Conservation (phyloP, 2,797 vertebrate species). For the Mycteria americana region DNA sequence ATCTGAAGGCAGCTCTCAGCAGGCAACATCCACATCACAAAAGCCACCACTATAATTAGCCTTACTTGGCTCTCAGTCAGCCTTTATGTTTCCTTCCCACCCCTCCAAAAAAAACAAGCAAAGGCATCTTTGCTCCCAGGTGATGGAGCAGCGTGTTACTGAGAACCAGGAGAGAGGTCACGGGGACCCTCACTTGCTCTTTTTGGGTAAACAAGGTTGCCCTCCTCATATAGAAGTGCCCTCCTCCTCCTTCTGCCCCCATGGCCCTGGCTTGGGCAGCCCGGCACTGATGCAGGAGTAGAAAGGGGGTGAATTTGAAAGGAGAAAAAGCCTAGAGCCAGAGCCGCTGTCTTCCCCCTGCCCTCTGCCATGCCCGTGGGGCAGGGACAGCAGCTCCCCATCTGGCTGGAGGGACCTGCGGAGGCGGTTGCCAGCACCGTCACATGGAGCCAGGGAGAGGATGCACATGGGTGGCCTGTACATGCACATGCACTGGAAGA, state of each 20-base stretch:
- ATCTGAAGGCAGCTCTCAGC: neutral
- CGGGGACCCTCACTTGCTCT: neutral
- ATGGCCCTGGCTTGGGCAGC: neutral
- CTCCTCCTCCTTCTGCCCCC: neutral
- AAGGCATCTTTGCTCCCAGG: neutral
- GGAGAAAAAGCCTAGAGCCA: neutral
- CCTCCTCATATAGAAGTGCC: neutral
- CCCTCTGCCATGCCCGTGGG: rapidly evolving
- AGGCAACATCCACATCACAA: neutral
- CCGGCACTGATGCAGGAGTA: neutral
- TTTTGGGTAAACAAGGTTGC: neutral
- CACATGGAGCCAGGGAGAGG: neutral
- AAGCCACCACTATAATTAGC: neutral
- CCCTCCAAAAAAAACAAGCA: neutral
- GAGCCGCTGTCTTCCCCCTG: neutral
- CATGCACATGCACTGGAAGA: neutral
- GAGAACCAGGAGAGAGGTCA: neutral
- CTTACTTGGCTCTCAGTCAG: neutral
- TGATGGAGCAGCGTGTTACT: neutral
- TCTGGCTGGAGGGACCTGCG: neutral
- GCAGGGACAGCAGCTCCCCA: neutral
- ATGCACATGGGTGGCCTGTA: rapidly evolving
- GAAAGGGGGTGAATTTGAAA: neutral
- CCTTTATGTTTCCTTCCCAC: neutral
- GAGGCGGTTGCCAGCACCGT: neutral